These are phyloP conservation scores for Sphenodon punctatus DNA, from an alignment of 2,797 vertebrate genomes.

Conservation along the genomic window DNA sequence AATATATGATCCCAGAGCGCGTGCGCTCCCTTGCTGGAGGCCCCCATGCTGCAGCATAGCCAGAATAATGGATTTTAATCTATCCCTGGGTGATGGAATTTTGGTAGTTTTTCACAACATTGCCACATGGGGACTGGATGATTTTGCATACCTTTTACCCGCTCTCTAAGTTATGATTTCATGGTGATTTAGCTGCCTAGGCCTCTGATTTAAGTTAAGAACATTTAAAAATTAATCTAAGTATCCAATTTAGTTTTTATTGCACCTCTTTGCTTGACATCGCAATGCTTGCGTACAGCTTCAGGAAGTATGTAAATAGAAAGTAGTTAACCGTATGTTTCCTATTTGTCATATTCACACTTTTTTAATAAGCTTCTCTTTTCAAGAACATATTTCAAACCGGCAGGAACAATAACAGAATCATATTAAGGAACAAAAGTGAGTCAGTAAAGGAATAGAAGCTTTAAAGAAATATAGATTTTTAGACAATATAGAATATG, in stretches of 20 bases:
- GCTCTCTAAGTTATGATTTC: neutral
- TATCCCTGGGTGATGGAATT: no score
- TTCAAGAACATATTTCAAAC: neutral
- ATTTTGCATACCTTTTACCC: neutral
- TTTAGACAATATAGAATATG: constrained; percentile 5
- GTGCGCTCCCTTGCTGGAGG: no score
- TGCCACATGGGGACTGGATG: no score
- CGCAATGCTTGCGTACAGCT: neutral
- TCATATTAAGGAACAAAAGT: neutral
- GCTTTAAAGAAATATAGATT: constrained; percentile 16
- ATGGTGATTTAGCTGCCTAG: neutral
- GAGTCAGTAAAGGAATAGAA: neutral
- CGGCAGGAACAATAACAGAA: neutral
- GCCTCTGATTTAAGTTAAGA: neutral
- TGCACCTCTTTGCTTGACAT: neutral
- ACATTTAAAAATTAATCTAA: neutral
- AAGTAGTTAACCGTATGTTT: neutral
- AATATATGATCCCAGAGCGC: no score
- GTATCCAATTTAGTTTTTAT: neutral
- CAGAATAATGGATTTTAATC: no score
- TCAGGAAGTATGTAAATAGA: neutral
- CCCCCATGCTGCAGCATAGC: no score
- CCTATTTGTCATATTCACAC: neutral
- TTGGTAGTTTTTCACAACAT: no score
- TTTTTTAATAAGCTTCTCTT: neutral